Evolutionary conservation across 2,113 vertebrate genomes (phyloP).

Genomic region (Salvator merianae): DNA sequence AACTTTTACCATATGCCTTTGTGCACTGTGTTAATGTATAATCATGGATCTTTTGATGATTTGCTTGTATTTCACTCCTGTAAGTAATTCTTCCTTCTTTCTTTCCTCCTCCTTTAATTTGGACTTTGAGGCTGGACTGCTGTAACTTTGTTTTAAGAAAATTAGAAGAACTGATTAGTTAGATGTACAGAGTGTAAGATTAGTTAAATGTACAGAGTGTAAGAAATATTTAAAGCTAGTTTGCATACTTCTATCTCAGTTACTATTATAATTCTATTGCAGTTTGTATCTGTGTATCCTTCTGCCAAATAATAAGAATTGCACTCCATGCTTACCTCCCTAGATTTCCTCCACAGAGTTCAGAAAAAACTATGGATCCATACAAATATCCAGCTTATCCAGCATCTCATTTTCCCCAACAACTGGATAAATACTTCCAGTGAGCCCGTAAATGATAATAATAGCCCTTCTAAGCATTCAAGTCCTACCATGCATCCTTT

Average conservation of each 20-base stretch:
- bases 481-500: not conserved
- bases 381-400: not conserved
- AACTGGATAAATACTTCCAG: not conserved
- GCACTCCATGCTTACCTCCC: not conserved
- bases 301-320: not conserved
- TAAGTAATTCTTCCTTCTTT: not conserved
- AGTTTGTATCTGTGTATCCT: not conserved
- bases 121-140: not conserved
- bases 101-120: too few species aligned
- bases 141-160: not conserved
- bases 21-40: not conserved
- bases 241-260: too few species aligned
- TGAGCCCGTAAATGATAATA: not conserved
- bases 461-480: not conserved
- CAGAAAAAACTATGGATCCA: not conserved
- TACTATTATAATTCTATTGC: not conserved
- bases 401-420: not conserved
- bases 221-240: not conserved
- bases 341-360: not conserved
- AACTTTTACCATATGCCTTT: not conserved
- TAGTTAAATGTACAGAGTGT: not conserved
- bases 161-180: not conserved
- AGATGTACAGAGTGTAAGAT: not conserved
- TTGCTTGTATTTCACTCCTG: not conserved
- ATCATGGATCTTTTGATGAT: not conserved